Evolutionary conservation across 2,113 vertebrate species (phyloP).

Genomic region (Callipepla californica): DNA sequence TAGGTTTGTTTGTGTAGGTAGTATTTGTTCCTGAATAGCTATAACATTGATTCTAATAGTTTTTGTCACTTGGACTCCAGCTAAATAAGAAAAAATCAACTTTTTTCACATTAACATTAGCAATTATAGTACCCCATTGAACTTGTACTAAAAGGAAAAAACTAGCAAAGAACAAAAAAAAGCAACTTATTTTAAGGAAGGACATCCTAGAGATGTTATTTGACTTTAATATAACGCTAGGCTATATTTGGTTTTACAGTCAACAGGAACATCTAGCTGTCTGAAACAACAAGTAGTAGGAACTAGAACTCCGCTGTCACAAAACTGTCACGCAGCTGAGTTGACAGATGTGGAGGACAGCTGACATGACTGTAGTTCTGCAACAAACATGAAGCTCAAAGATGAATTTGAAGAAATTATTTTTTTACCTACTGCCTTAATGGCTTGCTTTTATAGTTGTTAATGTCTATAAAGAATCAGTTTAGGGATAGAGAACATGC

Average conservation of each 20-base stretch:
- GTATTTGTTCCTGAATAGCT: background rate
- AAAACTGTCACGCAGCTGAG: background rate
- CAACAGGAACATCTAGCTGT: background rate
- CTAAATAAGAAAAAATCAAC: background rate
- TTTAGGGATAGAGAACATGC: background rate
- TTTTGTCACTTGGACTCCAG: background rate
- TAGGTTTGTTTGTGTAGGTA: background rate
- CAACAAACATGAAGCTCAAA: background rate
- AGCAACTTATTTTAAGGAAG: background rate
- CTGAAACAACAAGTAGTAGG: background rate
- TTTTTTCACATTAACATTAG: background rate
- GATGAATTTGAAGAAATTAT: background rate
- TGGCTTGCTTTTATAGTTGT: background rate
- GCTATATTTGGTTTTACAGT: background rate
- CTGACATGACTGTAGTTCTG: background rate
- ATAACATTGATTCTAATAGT: background rate
- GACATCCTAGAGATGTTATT: background rate
- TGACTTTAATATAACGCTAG: background rate
- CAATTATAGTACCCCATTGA: background rate
- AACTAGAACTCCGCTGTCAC: background rate
- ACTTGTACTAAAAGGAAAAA: background rate
- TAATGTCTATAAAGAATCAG: background rate
- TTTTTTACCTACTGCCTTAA: background rate
- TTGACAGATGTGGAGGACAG: background rate
- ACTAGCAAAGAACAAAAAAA: background rate